phyloP scores from a whole-genome alignment of 2,113 vertebrate genomes.

The Crotalus viridis region DNA sequence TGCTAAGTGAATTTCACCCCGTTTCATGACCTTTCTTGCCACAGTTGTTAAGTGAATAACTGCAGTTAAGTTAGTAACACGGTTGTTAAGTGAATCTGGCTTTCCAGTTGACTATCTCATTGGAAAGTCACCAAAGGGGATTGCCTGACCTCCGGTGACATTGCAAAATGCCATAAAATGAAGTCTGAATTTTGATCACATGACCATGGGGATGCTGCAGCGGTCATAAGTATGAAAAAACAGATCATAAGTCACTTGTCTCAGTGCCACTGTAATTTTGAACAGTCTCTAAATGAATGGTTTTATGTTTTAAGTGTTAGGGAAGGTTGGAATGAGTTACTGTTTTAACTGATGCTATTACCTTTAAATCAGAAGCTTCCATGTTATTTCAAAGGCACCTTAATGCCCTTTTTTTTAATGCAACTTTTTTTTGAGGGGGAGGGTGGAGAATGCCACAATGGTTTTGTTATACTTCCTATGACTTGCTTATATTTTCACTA shows the following conservation, averaged over 20 bases:
- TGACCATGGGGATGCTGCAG: no score
- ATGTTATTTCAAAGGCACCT: background rate
- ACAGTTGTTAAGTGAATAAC: no score
- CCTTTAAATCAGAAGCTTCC: background rate
- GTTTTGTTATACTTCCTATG: background rate
- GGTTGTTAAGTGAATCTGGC: background rate
- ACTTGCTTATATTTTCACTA: slow-evolving; percentile 17
- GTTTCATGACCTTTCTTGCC: no score
- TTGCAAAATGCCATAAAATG: no score
- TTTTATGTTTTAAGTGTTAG: background rate
- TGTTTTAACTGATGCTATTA: background rate
- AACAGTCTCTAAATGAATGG: background rate
- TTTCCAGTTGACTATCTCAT: background rate
- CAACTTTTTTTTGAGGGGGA: background rate
- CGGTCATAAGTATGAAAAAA: no score
- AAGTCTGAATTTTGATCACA: no score
- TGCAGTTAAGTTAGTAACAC: no score
- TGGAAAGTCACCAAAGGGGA: no score
- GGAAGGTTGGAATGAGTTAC: background rate
- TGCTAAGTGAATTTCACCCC: no score
- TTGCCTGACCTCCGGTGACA: no score
- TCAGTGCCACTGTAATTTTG: background rate
- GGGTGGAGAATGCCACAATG: background rate
- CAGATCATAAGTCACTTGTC: no score
- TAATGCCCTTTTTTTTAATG: background rate